Evolutionary conservation across 2,797 vertebrate genomes (phyloP), one percentile per base, ranked within the genome.

Genomic region (Acanthurus tractus): DNA sequence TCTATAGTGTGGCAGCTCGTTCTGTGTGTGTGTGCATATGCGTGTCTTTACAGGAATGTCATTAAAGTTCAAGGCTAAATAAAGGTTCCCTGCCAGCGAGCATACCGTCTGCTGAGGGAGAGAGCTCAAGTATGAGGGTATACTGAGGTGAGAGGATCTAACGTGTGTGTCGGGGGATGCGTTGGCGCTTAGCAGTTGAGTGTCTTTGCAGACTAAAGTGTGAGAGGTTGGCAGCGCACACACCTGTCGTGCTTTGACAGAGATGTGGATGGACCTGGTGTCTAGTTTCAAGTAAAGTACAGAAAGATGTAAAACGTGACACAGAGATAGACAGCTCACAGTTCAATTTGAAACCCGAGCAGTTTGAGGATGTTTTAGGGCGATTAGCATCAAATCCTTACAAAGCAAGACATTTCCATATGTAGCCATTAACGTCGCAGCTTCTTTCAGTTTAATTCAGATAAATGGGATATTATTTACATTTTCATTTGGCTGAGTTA

Each of bases 41-140:
- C 75, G 77, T 64, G 44, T 76, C 50, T 71, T 63, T 17, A 52
- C 50, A 72, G 76, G 85, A 89, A 78, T 54, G 68, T 76, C 73
- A 75, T 78, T 87, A 82, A 89, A 85, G 81, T 86, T 88, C 86
- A 89, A 18, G 65, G 89, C 88, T 90, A 93, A 92, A 91, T 88
- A 93, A 93, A 93, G 89, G 59, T 69, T 62, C 57, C 69, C 40
- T 53, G 70, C 59, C 55, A 40, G 53, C 4, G 45, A 62, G 76
- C 76, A 72, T 75, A 54, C 54, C 70, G 8, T 71, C 66, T 42
- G 36, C 75, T 40, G 50, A 59, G 42, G 40, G 61, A 56, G 40
- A 63, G 50, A 46, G 70, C 36, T 36, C 36, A 34, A 55, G 23
- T 8, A 38, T 48, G 55, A 45, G 53, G 11, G 6, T 53, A 49